Base-by-base conservation (phyloP, 2,797 vertebrate species). In the Urophycis tenuis region DNA sequence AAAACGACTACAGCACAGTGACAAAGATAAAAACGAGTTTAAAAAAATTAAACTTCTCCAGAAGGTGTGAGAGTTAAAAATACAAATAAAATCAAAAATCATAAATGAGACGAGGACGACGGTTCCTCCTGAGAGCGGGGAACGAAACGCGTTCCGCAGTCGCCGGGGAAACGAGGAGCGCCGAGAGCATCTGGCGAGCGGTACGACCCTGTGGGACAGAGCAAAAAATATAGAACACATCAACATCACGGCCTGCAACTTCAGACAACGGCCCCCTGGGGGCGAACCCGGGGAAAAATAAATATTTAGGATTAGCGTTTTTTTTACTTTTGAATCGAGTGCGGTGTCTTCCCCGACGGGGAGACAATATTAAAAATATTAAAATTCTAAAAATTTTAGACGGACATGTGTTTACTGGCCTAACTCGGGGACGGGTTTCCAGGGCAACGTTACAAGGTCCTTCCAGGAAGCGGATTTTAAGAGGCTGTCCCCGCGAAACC, bases 121-220 rank as follows among this genome's bases (percentile, higher is more conserved):
- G 84, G 85, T 88, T 91, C 92, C 90, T 92, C 91, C 91, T 86
- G 86, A 87, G 91, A 90, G 89, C 87, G 91, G 84, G 85, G 87
- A 93, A 93, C 91, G 84, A 84, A 93, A 93, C 93, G 93, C 93
- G 91, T 89, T 92, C 90, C 88, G 93, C 89, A 92, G 82, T 83
- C 88, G 92, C 93, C 91, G 87, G 89, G 90, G 85, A 89, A 84
- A 85, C 85, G 92, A 88, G 83, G 79, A 89, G 90, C 84, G 89
- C 88, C 91, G 89, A 90, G 90, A 90, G 90, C 92, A 92, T 88
- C 93, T 90, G 92, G 91, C 90, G 92, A 92, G 90, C 77, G 41
- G 87, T 82, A 89, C 87, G 86, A 89, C 89, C 79, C 91, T 92
- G 93, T 83, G 78, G 84, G 85, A 87, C 84, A 88, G 87, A 86